A percentile compares a stretch with the other conserved stretches of the same genome.
phyloP scores from a whole-genome alignment of 1,140 invertebrate genomes.

The Amphibalanus amphitrite region DNA sequence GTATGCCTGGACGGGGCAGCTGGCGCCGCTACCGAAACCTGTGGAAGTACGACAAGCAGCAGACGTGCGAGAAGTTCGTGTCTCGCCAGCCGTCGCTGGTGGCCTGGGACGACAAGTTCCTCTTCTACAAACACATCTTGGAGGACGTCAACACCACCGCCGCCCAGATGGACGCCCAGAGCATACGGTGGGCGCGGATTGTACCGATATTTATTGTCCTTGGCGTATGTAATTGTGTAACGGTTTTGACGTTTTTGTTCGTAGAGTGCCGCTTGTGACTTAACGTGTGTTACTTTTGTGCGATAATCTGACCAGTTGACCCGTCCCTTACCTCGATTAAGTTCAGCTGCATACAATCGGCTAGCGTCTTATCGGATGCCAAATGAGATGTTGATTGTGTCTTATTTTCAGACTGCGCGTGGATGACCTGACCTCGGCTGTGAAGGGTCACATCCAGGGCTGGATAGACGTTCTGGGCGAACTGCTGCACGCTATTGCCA shows the following conservation, averaged over 20 bases:
- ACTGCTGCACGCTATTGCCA: not conserved
- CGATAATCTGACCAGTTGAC: too few species aligned
- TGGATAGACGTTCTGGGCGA: not conserved
- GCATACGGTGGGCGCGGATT: not conserved
- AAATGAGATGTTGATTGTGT: too few species aligned
- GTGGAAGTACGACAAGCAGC: slow-evolving; percentile 61
- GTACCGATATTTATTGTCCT: too few species aligned
- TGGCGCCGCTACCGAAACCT: slow-evolving; percentile 60
- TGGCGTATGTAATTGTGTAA: too few species aligned
- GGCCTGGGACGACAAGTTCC: slow-evolving; percentile 1
- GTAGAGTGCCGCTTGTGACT: too few species aligned
- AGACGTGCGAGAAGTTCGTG: slow-evolving; percentile 52
- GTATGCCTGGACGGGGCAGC: slow-evolving; percentile 24
- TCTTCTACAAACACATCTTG: not conserved
- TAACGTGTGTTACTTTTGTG: too few species aligned
- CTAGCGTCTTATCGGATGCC: too few species aligned
- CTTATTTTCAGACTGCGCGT: not conserved
- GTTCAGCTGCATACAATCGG: too few species aligned
- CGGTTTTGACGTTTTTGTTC: too few species aligned
- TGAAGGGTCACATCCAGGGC: not conserved
- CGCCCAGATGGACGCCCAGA: not conserved
- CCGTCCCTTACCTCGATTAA: too few species aligned
- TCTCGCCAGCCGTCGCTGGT: not conserved
- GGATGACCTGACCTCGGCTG: not conserved
- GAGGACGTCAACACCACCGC: not conserved